Evolutionary conservation across 1,140 invertebrate species (phyloP).

Genomic region (Zaprionus gabonicus): DNA sequence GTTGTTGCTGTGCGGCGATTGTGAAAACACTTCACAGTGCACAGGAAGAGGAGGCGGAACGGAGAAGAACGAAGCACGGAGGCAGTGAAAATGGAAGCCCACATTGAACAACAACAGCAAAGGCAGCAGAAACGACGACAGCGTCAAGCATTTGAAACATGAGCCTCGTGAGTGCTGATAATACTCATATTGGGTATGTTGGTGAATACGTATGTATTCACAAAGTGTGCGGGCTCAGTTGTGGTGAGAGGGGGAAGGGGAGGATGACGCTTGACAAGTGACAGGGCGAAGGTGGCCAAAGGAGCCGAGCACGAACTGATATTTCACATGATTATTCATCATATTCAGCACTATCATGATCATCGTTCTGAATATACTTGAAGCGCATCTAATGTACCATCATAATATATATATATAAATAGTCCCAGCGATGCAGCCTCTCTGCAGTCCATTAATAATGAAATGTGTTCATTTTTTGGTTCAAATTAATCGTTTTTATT

Average conservation of each 20-base stretch:
- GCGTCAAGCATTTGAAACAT: constrained; percentile 63
- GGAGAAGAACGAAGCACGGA: neutral
- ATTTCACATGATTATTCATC: constrained; percentile 41
- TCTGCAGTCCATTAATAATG: neutral
- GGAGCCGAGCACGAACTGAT: constrained; percentile 40
- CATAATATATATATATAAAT: too few species aligned
- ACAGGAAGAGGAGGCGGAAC: constrained; percentile 9
- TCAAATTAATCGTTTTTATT: constrained; percentile 81
- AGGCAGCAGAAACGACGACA: constrained; percentile 12
- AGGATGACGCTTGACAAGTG: constrained; percentile 6
- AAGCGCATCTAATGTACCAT: neutral
- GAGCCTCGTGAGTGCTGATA: constrained; percentile 75
- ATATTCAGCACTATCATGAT: constrained; percentile 15
- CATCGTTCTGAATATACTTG: neutral
- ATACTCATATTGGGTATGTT: constrained; percentile 29
- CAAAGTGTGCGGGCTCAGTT: constrained; percentile 34
- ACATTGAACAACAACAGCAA: constrained; percentile 20
- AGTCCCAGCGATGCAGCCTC: too few species aligned
- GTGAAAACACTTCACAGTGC: constrained; percentile 61
- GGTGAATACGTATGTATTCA: constrained; percentile 3
- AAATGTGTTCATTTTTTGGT: constrained; percentile 26
- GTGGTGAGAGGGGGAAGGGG: neutral
- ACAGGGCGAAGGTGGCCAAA: constrained; percentile 17
- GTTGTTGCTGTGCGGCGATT: constrained; percentile 38
- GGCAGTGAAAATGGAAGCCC: constrained; percentile 30